These are phyloP conservation scores for Anseranas semipalmata DNA, from an alignment of 2,113 vertebrate genomes.

Conservation along the genomic window DNA sequence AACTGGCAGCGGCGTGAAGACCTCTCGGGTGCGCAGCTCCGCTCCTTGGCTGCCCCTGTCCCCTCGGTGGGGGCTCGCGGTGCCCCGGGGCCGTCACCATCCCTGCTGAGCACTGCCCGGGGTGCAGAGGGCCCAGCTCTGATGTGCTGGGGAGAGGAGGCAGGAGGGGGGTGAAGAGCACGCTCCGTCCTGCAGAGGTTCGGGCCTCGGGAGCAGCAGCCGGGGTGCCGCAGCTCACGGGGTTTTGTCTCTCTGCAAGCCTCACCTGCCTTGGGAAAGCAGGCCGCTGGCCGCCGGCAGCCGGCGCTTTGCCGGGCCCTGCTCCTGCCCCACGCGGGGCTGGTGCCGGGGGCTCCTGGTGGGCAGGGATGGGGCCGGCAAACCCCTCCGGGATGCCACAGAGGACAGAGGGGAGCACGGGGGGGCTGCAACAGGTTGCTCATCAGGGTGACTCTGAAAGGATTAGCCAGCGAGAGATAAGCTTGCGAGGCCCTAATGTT, in stretches of 20 bases:
- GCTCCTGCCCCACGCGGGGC: neutral
- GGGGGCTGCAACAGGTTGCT: constrained; percentile 17
- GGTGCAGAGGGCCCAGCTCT: rapidly evolving
- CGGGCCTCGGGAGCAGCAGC: neutral
- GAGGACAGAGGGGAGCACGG: neutral
- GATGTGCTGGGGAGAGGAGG: neutral
- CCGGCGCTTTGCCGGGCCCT: neutral
- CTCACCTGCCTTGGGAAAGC: neutral
- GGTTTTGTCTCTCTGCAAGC: rapidly evolving
- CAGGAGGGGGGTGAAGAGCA: neutral
- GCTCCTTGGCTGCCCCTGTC: neutral
- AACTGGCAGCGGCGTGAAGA: rapidly evolving
- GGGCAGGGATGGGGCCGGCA: neutral
- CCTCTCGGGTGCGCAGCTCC: rapidly evolving
- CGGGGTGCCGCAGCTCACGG: too few species aligned
- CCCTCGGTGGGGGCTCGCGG: rapidly evolving
- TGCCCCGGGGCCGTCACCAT: rapidly evolving
- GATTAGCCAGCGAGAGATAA: constrained; percentile 71
- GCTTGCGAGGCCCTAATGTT: constrained; percentile 28
- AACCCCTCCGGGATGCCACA: neutral
- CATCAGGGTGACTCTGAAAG: constrained; percentile 49
- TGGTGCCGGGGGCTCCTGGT: neutral
- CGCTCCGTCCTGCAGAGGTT: neutral
- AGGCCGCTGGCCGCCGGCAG: neutral
- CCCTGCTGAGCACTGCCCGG: neutral